Percentiles rank a stretch among this genome's conserved stretches.
Evolutionary conservation across 1,140 invertebrate species (phyloP).

Genomic region (Vanessa tameamea): DNA sequence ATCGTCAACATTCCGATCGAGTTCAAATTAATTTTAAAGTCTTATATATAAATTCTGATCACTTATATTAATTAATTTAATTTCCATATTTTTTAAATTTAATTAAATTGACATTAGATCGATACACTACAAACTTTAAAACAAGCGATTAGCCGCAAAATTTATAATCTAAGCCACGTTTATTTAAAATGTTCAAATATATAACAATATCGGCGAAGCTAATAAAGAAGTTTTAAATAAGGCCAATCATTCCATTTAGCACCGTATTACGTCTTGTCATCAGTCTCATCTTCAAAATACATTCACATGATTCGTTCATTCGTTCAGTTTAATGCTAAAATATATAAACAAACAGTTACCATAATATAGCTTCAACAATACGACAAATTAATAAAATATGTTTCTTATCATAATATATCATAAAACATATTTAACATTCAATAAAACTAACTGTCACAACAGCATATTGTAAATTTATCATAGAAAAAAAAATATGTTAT

Average conservation of each 20-base stretch:
- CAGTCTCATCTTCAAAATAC: conserved; percentile 28
- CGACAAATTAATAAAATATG: conserved; percentile 16
- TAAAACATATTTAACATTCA: conserved; percentile 30
- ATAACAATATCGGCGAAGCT: neutral
- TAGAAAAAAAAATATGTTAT: conserved; percentile 19
- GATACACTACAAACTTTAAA: too few species aligned
- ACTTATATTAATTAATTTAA: too few species aligned
- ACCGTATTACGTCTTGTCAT: conserved; percentile 22
- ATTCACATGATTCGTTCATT: neutral
- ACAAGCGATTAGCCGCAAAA: neutral
- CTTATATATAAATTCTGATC: too few species aligned
- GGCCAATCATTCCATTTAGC: conserved; percentile 29
- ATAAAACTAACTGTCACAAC: conserved; percentile 30
- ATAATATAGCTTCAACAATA: conserved; percentile 10
- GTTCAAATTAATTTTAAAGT: too few species aligned
- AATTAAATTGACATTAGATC: too few species aligned
- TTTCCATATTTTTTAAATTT: too few species aligned
- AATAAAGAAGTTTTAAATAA: conserved; percentile 11
- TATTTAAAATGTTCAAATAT: conserved; percentile 1
- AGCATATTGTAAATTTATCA: conserved; percentile 23
- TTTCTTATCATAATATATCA: conserved; percentile 15
- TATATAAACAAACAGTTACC: conserved; percentile 8
- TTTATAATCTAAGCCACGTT: neutral
- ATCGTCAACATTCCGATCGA: too few species aligned
- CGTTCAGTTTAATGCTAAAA: neutral